Conservation (phyloP, 2,113 vertebrate species). For the Ammodytes marinus region DNA sequence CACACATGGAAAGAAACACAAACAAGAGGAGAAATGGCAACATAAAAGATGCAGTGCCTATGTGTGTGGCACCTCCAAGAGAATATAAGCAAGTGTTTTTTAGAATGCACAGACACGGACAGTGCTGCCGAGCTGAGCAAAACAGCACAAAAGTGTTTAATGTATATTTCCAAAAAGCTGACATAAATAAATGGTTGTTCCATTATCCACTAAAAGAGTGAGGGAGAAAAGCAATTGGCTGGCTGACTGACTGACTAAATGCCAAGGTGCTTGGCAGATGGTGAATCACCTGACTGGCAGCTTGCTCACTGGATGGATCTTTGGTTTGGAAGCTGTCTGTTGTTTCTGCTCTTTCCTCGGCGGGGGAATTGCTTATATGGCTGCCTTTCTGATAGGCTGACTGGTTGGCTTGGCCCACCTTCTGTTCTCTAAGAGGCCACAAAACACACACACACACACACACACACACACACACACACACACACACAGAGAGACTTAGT, state of each 20-base stretch:
- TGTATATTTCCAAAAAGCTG: background rate
- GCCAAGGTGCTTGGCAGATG: conserved; percentile 43
- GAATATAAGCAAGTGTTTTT: conserved; percentile 17
- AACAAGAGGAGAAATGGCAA: conserved; percentile 21
- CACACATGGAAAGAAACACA: conserved; percentile 22
- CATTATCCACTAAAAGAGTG: conserved; percentile 13
- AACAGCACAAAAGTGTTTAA: conserved; percentile 13
- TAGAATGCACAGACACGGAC: conserved; percentile 42
- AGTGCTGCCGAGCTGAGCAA: conserved; percentile 4
- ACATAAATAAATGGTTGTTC: conserved; percentile 28
- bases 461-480: background rate
- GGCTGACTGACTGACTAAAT: conserved; percentile 17
- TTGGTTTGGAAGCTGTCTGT: conserved; percentile 32
- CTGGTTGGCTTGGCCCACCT: conserved; percentile 49
- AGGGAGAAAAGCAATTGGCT: conserved; percentile 2
- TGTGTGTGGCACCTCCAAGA: background rate
- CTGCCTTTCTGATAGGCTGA: conserved; percentile 41
- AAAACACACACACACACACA: conserved; percentile 24
- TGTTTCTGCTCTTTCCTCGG: conserved; percentile 21
- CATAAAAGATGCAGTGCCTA: conserved; percentile 2
- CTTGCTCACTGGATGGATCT: conserved; percentile 31
- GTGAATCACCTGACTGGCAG: conserved; percentile 57
- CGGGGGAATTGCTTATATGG: conserved; percentile 52
- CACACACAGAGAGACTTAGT: conserved; percentile 7
- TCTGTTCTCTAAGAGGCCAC: conserved; percentile 60